Percentiles rank a stretch among this genome's conserved stretches.
Conservation (phyloP, 2,797 vertebrate species). For the Sphenodon punctatus region DNA sequence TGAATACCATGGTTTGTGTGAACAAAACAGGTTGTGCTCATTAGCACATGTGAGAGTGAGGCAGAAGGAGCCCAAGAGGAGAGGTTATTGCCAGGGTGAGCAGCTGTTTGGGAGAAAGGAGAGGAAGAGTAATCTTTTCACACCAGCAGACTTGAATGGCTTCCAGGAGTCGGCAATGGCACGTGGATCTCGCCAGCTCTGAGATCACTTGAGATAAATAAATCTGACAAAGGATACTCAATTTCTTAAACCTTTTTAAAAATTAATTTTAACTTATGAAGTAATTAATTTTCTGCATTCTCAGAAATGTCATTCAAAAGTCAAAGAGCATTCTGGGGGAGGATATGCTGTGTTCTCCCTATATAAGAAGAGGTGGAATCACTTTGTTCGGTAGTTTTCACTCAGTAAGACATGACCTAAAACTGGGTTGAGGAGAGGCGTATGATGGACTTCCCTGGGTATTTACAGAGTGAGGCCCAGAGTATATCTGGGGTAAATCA, state of each 20-base stretch:
- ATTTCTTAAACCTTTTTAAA: not conserved
- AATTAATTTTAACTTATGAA: not conserved
- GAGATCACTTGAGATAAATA: not conserved
- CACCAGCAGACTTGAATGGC: not conserved
- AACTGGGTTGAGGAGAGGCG: too few relatives aligned
- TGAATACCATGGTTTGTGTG: not conserved
- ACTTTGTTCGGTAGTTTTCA: not conserved
- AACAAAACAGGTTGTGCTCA: not conserved
- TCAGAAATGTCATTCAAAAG: not conserved
- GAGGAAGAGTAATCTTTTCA: not conserved
- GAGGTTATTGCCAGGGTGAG: not conserved
- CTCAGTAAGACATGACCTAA: too few relatives aligned
- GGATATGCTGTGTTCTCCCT: not conserved
- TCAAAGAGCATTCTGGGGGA: not conserved
- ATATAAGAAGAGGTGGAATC: not conserved
- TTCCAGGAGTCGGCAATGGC: not conserved
- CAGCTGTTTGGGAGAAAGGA: not conserved
- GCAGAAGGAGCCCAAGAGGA: not conserved
- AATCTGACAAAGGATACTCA: not conserved
- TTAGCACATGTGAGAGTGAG: not conserved
- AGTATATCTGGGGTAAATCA: too few relatives aligned
- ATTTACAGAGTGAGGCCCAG: too few relatives aligned
- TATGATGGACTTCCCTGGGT: too few relatives aligned
- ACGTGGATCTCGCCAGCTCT: not conserved
- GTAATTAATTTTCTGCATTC: not conserved